Evolutionary conservation across 1,140 invertebrate species (phyloP).

Genomic region (Ridgeia piscesae): DNA sequence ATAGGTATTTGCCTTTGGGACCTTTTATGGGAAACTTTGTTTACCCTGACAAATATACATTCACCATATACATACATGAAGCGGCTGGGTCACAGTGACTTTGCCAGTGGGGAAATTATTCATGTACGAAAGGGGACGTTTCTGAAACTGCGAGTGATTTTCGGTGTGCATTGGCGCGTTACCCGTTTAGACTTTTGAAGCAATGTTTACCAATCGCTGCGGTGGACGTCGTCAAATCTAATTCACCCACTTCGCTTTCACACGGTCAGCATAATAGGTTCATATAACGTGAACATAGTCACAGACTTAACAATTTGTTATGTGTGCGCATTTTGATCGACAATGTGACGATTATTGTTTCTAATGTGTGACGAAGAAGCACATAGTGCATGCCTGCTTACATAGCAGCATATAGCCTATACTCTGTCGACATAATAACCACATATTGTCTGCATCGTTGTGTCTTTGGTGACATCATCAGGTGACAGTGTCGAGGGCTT

Average conservation of each 20-base stretch:
- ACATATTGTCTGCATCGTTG: background rate
- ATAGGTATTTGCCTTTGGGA: no score
- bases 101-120: background rate
- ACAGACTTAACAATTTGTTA: background rate
- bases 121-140: background rate
- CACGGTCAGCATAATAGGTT: background rate
- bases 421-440: background rate
- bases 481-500: background rate
- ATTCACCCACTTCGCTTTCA: background rate
- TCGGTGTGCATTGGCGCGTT: background rate
- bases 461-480: background rate
- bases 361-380: background rate
- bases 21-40: no score
- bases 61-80: no score
- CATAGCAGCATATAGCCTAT: background rate
- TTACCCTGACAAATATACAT: no score
- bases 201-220: background rate
- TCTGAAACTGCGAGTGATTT: background rate
- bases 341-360: background rate
- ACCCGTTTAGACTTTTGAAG: background rate
- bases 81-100: background rate
- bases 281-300: background rate
- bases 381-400: background rate
- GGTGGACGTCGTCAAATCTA: background rate
- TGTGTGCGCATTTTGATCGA: background rate